phyloP scores from a whole-genome alignment of 2,888 invertebrate genomes.

The Abrostola tripartita region DNA sequence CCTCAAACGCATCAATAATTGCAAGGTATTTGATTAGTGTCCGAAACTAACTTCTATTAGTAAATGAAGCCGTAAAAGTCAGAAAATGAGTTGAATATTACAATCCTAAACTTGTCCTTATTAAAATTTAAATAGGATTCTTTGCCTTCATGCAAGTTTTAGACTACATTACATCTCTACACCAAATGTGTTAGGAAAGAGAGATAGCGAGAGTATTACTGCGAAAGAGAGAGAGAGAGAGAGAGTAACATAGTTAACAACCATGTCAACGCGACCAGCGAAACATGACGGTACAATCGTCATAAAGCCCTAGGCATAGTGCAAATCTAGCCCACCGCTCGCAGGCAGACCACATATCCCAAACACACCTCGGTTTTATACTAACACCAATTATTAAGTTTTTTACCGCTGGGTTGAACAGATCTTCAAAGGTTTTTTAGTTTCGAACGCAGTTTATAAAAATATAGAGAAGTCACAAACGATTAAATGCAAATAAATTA shows the following conservation, averaged over 20 bases:
- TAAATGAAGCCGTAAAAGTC: slow-evolving; percentile 5
- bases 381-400: slow-evolving; percentile 79
- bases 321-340: slow-evolving; percentile 69
- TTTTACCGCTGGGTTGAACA: slow-evolving; percentile 66
- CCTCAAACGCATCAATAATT: neutral
- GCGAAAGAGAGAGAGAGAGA: neutral
- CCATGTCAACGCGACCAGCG: slow-evolving; percentile 47
- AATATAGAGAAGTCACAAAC: slow-evolving; percentile 26
- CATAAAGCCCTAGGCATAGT: slow-evolving; percentile 64
- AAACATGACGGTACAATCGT: slow-evolving; percentile 46
- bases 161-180: neutral
- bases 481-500: slow-evolving; percentile 30
- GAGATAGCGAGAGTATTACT: neutral
- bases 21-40: neutral
- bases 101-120: neutral
- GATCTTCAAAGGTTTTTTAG: slow-evolving; percentile 61
- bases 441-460: slow-evolving; percentile 33
- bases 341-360: slow-evolving; percentile 85
- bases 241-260: slow-evolving; percentile 39
- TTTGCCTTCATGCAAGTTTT: neutral
- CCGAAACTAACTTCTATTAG: neutral
- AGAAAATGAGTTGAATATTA: slow-evolving; percentile 17
- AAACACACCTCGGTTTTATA: slow-evolving; percentile 80
- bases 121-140: neutral
- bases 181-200: neutral